A percentile compares a stretch with the other conserved stretches of the same genome.
phyloP scores from a whole-genome alignment of 1,140 invertebrate species.

The Triops cancriformis region DNA sequence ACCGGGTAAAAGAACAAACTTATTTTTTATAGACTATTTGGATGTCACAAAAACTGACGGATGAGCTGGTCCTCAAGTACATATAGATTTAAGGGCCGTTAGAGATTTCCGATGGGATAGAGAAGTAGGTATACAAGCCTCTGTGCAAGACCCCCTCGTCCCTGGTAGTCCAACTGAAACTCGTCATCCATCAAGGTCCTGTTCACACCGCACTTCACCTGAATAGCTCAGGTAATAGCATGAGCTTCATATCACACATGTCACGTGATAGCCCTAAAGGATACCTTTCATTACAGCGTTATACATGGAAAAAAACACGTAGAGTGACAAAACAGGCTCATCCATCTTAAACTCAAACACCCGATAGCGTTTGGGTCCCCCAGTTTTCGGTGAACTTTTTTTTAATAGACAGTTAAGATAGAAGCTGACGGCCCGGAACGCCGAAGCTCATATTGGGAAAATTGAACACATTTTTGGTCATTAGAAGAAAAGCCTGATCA shows the following conservation, averaged over 20 bases:
- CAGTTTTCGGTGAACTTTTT: neutral
- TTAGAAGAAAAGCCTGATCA: constrained; percentile 1
- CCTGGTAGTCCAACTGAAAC: neutral
- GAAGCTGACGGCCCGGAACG: neutral
- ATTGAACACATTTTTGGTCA: neutral
- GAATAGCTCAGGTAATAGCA: constrained; percentile 10
- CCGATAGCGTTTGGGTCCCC: neutral
- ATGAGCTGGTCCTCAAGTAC: neutral
- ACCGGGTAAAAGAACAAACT: neutral
- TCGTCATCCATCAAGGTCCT: constrained; percentile 9
- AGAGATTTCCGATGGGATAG: neutral
- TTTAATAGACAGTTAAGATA: constrained; percentile 4
- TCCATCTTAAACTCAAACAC: neutral
- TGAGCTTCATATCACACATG: constrained; percentile 13
- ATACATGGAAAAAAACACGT: neutral
- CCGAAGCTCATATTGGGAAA: neutral
- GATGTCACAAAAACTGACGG: neutral
- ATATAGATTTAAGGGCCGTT: constrained; percentile 4
- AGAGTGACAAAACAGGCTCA: neutral
- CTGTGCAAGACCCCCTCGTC: neutral
- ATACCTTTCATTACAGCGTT: constrained; percentile 4
- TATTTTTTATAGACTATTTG: neutral
- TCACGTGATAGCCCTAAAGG: neutral
- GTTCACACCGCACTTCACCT: constrained; percentile 12
- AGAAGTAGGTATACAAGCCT: neutral